A percentile compares a stretch with the other conserved stretches of the same genome.
These are phyloP conservation scores for Ciconia stormi DNA, from an alignment of 2,113 vertebrate genomes.

Conservation along the genomic window DNA sequence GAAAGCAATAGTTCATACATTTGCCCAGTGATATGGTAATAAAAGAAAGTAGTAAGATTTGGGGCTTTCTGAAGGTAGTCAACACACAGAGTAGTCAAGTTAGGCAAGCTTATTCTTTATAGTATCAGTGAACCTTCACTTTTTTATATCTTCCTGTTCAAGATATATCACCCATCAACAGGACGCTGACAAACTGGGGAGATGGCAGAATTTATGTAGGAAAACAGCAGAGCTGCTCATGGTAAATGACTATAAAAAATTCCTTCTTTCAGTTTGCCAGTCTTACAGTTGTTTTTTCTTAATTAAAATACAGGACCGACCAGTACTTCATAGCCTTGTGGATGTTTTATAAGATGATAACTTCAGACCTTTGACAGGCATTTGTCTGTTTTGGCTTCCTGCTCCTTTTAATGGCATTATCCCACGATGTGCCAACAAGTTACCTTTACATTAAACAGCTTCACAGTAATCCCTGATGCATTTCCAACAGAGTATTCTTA, in stretches of 20 bases:
- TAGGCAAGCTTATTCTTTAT: not conserved
- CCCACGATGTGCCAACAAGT: not conserved
- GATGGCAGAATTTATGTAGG: not conserved
- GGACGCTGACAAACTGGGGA: not conserved
- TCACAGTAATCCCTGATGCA: not conserved
- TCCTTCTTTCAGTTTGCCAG: not conserved
- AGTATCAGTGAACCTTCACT: not conserved
- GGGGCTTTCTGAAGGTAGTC: not conserved
- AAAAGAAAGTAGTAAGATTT: not conserved
- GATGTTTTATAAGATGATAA: not conserved
- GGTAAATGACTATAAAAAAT: not conserved
- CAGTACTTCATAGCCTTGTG: not conserved
- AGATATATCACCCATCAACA: not conserved
- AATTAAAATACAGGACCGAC: not conserved
- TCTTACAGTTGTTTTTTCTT: not conserved
- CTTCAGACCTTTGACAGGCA: not conserved
- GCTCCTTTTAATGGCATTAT: not conserved
- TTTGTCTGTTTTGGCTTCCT: not conserved
- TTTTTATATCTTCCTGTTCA: not conserved
- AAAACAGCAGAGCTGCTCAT: not conserved
- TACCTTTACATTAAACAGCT: not conserved
- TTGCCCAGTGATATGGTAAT: not conserved
- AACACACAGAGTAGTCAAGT: not conserved
- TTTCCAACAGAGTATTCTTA: not conserved
- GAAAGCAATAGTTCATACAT: not conserved